These are phyloP conservation scores for Biston betularia DNA, from an alignment of 2,888 invertebrate genomes.

Conservation along the genomic window DNA sequence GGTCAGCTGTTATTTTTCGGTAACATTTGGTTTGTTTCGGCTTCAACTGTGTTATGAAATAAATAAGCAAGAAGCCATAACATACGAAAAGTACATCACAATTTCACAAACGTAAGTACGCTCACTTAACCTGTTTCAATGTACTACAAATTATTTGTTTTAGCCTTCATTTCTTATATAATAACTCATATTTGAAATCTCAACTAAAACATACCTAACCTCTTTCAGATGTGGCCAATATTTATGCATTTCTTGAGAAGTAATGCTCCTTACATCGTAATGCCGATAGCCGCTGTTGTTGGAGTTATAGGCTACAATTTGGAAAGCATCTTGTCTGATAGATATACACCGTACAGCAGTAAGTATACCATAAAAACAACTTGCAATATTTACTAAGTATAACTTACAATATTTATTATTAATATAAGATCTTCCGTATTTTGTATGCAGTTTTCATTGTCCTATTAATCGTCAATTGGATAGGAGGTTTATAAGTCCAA, in stretches of 20 bases:
- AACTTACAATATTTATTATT: too few relatives aligned
- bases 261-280: slow-evolving; percentile 92
- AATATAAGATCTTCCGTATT: neutral
- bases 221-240: slow-evolving; percentile 90
- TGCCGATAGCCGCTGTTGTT: slow-evolving; percentile 93
- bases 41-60: neutral
- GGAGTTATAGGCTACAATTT: slow-evolving; percentile 95
- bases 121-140: neutral
- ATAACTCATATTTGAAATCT: neutral
- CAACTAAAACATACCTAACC: slow-evolving; percentile 13
- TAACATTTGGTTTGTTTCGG: neutral
- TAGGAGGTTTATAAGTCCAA: too few relatives aligned
- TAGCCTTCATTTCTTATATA: neutral
- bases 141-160: neutral
- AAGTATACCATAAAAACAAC: slow-evolving; percentile 58
- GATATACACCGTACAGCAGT: slow-evolving; percentile 91
- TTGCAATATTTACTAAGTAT: neutral
- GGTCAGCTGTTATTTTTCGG: neutral
- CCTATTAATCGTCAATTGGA: neutral
- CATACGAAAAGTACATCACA: neutral
- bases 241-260: slow-evolving; percentile 88
- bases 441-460: neutral
- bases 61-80: neutral
- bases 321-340: slow-evolving; percentile 90
- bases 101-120: neutral